phyloP scores from a whole-genome alignment of 1,140 invertebrate genomes.

The Limonius californicus region DNA sequence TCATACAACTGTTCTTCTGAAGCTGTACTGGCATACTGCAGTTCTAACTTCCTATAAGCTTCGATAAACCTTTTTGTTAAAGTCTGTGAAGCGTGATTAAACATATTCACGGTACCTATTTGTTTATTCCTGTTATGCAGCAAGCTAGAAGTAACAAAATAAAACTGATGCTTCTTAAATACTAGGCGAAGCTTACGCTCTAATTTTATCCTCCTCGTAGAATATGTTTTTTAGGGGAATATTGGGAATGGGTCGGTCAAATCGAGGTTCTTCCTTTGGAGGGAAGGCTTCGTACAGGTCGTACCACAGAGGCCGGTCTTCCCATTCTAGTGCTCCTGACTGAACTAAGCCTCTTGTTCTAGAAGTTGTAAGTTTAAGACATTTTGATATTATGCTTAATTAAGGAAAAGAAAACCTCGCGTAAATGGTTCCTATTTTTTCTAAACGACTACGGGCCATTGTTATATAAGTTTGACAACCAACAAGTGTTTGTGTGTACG shows the following conservation, averaged over 20 bases:
- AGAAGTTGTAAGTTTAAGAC: no score
- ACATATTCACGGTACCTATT: slow-evolving; percentile 51
- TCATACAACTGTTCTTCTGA: slow-evolving; percentile 50
- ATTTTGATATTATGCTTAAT: slow-evolving; percentile 28
- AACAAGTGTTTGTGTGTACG: not conserved
- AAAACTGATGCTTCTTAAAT: no score
- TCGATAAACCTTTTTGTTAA: slow-evolving; percentile 58
- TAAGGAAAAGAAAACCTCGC: slow-evolving; percentile 51
- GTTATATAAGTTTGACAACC: not conserved
- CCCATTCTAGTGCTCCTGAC: slow-evolving; percentile 66
- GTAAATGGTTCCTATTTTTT: slow-evolving; percentile 70
- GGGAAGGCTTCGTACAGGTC: slow-evolving; percentile 84
- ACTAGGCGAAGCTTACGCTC: slow-evolving; percentile 64
- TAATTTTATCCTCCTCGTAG: slow-evolving; percentile 79
- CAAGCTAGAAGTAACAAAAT: slow-evolving; percentile 50
- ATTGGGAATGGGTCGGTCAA: slow-evolving; percentile 58
- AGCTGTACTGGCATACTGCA: slow-evolving; percentile 47
- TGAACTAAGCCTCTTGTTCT: slow-evolving; percentile 73
- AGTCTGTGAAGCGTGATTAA: slow-evolving; percentile 48
- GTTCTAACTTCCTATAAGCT: slow-evolving; percentile 54
- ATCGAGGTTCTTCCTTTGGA: slow-evolving; percentile 72
- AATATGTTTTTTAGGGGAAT: slow-evolving; percentile 66
- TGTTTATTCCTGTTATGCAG: slow-evolving; percentile 57
- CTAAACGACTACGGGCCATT: slow-evolving; percentile 65
- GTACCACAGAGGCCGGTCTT: slow-evolving; percentile 86